Conservation (phyloP, 1,140 invertebrate species). For the Anthonomus grandis region DNA sequence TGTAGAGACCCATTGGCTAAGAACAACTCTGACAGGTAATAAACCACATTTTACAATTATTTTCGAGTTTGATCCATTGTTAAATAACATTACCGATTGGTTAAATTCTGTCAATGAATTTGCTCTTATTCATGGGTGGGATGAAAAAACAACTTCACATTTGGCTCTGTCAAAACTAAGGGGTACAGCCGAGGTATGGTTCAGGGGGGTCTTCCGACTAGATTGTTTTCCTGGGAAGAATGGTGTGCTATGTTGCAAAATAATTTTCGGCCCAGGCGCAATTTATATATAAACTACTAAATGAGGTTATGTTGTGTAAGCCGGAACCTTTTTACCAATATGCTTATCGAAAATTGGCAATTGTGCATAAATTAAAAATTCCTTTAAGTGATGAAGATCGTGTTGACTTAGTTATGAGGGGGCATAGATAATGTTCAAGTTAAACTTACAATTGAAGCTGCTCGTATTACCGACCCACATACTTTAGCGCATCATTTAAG, state of each 20-base stretch:
- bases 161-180: constrained; percentile 20
- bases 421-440: constrained; percentile 16
- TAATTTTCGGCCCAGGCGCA: constrained; percentile 13
- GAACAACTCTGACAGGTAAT: no score
- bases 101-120: constrained; percentile 15
- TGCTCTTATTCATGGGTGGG: constrained; percentile 16
- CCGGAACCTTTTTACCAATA: constrained; percentile 5
- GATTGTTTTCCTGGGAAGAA: constrained; percentile 14
- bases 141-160: constrained; percentile 9
- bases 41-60: no score
- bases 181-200: constrained; percentile 22
- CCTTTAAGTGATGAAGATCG: no score
- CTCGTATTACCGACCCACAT: constrained; percentile 5
- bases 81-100: constrained; percentile 19
- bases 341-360: constrained; percentile 6
- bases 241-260: constrained; percentile 3
- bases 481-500: constrained; percentile 16
- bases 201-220: constrained; percentile 8
- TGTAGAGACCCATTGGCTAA: no score
- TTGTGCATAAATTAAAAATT: no score
- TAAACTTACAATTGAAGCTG: constrained; percentile 14
- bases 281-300: constrained; percentile 11
- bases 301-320: constrained; percentile 6
- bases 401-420: no score
- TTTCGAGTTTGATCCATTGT: no score